Percentiles rank a stretch among this genome's conserved stretches.
Conservation (phyloP, 30 jellyfish, hydroid and myxozoan genomes). For the Hydractinia symbiolongicarpus region DNA sequence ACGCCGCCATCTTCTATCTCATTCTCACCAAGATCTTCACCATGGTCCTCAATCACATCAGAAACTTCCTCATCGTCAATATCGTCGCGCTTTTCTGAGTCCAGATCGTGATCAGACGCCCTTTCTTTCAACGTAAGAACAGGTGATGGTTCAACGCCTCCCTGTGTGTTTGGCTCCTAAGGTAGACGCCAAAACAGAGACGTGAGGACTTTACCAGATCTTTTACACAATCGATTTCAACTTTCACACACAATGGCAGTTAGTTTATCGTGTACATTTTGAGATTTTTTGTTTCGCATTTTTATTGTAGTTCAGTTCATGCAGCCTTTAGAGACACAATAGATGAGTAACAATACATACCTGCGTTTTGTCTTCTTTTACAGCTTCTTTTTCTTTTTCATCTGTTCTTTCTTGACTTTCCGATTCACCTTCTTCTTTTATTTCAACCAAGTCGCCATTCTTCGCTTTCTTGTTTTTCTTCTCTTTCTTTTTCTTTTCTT, state of each 20-base stretch:
- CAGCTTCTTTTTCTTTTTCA: background rate
- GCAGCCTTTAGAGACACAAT: no score
- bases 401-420: background rate
- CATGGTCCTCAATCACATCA: conserved; percentile 3
- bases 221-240: no score
- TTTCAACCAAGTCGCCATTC: background rate
- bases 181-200: no score
- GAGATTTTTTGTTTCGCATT: no score
- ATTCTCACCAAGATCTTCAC: background rate
- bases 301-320: no score
- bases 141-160: no score
- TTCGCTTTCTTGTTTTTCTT: conserved; percentile 15
- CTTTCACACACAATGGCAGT: no score
- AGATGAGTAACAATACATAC: background rate
- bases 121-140: background rate
- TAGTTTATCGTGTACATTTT: no score
- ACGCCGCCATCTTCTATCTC: background rate
- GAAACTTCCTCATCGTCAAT: background rate
- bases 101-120: background rate
- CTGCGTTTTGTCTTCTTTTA: background rate
- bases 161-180: no score
- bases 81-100: background rate
- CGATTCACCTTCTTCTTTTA: conserved; percentile 7
- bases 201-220: no score
- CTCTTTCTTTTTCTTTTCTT: conserved; percentile 15